Conservation (phyloP, 2,113 vertebrate species). For the Limnothrissa miodon region DNA sequence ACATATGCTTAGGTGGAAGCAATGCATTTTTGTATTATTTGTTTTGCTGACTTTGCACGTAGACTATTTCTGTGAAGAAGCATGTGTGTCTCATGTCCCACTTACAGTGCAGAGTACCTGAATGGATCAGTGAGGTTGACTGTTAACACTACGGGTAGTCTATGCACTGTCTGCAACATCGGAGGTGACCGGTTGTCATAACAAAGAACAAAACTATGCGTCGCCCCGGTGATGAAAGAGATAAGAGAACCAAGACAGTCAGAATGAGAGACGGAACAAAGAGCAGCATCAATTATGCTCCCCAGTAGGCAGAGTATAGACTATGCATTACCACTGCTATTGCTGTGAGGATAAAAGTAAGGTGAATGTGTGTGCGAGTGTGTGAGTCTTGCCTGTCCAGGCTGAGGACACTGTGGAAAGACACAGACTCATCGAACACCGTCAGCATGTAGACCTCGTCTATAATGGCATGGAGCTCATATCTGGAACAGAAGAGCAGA, state of each 20-base stretch:
- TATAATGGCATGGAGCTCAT: constrained; percentile 85
- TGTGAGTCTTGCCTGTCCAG: constrained; percentile 77
- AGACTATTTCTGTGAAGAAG: background rate
- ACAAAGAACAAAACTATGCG: background rate
- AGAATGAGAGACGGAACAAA: background rate
- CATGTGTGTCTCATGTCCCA: background rate
- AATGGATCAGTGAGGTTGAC: background rate
- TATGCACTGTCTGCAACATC: background rate
- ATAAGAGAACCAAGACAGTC: background rate
- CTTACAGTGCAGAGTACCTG: background rate
- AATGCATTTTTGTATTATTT: background rate
- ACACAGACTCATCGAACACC: constrained; percentile 80
- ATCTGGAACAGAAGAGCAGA: constrained; percentile 61
- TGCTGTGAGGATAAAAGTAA: too few relatives aligned
- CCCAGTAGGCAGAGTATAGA: background rate
- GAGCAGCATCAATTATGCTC: background rate
- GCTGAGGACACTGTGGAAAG: constrained; percentile 86
- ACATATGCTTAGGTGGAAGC: background rate
- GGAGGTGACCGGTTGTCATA: background rate
- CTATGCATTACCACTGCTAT: background rate
- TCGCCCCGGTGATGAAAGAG: background rate
- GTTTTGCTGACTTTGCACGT: background rate
- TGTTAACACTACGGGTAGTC: background rate
- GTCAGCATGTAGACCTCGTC: constrained; percentile 98
- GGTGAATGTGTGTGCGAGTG: too few relatives aligned